Base-by-base conservation (phyloP, 1,140 invertebrate genomes). In the Hermetia illucens region DNA sequence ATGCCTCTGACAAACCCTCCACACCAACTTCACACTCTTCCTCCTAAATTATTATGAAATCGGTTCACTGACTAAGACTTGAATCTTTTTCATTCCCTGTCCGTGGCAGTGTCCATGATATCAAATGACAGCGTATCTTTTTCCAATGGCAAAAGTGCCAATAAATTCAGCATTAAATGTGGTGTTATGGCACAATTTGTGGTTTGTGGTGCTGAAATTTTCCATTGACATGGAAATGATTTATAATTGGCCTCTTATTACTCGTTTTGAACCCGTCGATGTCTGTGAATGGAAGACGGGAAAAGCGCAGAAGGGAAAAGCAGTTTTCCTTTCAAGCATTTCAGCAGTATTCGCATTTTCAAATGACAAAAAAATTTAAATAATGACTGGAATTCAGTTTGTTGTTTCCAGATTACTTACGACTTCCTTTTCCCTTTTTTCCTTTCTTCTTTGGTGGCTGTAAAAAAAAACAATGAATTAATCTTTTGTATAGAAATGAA, bases 391-490 rank as follows among this genome's bases (percentile, higher is more conserved):
- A 27, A 27, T 9, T 27, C 13, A 9, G 24, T 8, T 34, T 5
- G 4, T 5, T 17, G 3, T 5, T 15, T 12, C 16, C 31, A 33
- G 6, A 17, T 12, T 21, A 36, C 34, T 36, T 24, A 36, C 34
- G 32, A 17, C 34, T 21, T 20, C 19, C 19, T 37, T 45, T 45
- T 21, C 32, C 41, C 31, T 45, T 43, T 17, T 36, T 40, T 13
- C 32, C 32, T 19, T 34, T 34, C 33, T 45, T 45, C n/a, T n/a
- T n/a, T 5, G 44, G 44, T 5, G 44, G 44, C 44, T 45, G 37
- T 25, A 42, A 40, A 17, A 2, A 36, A 37, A 33, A 18, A n/a
- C n/a, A n/a, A n/a, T n/a, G n/a, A n/a, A n/a, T n/a, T n/a, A n/a
- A n/a, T n/a, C n/a, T n/a, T n/a, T n/a, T n/a, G n/a, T n/a, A n/a